Base-by-base conservation (phyloP, 2,888 invertebrate species). In the Cyrtodaria siliqua region DNA sequence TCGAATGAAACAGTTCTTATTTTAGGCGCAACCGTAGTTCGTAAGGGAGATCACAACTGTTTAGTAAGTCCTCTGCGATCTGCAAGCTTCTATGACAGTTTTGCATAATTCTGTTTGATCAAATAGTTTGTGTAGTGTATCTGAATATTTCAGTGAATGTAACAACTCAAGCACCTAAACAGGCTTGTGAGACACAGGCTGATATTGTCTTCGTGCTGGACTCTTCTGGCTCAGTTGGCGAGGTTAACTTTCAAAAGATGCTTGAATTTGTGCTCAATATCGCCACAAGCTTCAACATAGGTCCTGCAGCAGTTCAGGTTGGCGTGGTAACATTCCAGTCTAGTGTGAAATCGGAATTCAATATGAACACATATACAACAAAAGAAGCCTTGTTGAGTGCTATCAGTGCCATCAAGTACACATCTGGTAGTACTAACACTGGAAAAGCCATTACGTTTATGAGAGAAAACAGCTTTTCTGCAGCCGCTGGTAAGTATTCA, bases 141-240 rank as follows among this genome's bases (percentile, higher is more conserved):
- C n/a, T n/a, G n/a, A n/a, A n/a, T n/a, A n/a, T 16, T 61, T 60
- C 70, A 81, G 81, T 72, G 24, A 67, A 71, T 26, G 81, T 72
- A 12, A 78, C 81, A 8, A 68, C 79, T 3, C 72, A 75, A n/a
- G 29, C 61, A 12, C 72, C 75, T 1, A 75, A 77, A 44, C 29
- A 76, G 73, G 85, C 66, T 24, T 89, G 87, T 71, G 84, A 83
- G 0, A 86, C 85, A 12, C 76, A 85, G 69, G 89, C 89, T 18
- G 89, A 89, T 52, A 86, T 89, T 44, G 85, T 88, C 18, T 88
- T 89, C 78, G 78, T 88, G 14, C 72, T 89, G 66, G 89, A 89
- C 44, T 84, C 87, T 16, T 89, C 89, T 8, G 88, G 88, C n/a
- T 87, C 87, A 50, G 89, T 89, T 8, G 86, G 86, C 1, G 63